Evolutionary conservation across 2,888 invertebrate species (phyloP), one percentile per base, ranked within the genome.

Genomic region (Dynastes grantii): DNA sequence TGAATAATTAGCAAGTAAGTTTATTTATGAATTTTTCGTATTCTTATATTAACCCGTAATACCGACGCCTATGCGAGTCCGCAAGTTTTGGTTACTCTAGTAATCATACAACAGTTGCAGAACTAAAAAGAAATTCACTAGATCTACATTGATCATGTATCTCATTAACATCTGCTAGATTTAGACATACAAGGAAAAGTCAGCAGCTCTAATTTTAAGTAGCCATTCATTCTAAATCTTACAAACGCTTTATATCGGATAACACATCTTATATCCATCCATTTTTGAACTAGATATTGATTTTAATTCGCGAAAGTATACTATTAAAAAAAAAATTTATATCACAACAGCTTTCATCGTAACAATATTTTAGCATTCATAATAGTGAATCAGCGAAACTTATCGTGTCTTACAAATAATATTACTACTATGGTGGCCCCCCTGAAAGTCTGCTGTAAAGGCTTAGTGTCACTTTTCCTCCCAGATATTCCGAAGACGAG

Each of bases 291-390:
- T 8, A 45, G 45, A 45, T 45, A 11, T 45, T 11, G 45, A 8
- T 45, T 45, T 11, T 32, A 32, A 11, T 45, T 40, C 22, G 37
- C 16, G 40, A 65, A 45, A 65, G 37, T 40, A 2, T 65, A 65
- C 9, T 37, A 5, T 1, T 65, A 22, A 55, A 40, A 58, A 16
- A 58, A 27, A 68, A 51, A 29, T 32, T 53, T 68, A 49, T 68
- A 68, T 68, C 68, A 68, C 68, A 68, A 68, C 68, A 40, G 51
- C 51, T 68, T 68, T 68, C 51, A 51, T 68, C 51, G 16, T 64
- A 67, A 67, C 45, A 67, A 67, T 67, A 49, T 58, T 58, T 58
- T 22, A 58, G n/a, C 22, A 58, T 58, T 9, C 22, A 67, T 68
- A 68, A 9, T 49, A 68, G 22, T 40, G 45, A 22, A 61, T 61